A percentile compares a stretch with the other conserved stretches of the same genome.
Conservation (phyloP, 2,113 vertebrate species). For the Nycticebus coucang region DNA sequence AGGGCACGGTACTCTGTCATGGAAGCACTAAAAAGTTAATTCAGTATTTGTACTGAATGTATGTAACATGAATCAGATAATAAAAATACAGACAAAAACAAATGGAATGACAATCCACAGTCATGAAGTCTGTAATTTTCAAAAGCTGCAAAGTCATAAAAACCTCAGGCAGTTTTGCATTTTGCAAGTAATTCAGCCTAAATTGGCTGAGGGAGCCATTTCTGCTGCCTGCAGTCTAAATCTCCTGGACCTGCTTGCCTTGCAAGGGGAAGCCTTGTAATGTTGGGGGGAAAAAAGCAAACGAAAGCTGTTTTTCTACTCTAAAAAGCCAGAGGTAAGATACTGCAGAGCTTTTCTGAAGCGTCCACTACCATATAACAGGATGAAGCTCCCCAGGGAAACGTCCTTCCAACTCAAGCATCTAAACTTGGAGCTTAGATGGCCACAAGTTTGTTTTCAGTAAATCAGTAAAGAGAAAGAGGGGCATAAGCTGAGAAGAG, state of each 20-base stretch:
- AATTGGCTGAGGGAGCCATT: neutral
- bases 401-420: neutral
- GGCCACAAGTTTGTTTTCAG: neutral
- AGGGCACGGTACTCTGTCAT: neutral
- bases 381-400: neutral
- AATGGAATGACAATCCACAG: neutral
- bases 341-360: neutral
- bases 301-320: neutral
- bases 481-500: neutral
- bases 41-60: neutral
- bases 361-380: neutral
- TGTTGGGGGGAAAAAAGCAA: no score
- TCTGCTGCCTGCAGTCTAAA: neutral
- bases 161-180: neutral
- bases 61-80: neutral
- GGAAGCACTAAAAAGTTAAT: neutral
- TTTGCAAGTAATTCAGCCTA: neutral
- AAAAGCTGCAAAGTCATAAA: neutral
- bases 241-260: neutral
- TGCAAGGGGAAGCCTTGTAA: neutral
- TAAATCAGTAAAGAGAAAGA: neutral
- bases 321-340: neutral
- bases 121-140: neutral
- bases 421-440: neutral
- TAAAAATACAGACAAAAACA: neutral